Base-by-base conservation (phyloP, 2,888 invertebrate genomes). In the Melitaea athalia region DNA sequence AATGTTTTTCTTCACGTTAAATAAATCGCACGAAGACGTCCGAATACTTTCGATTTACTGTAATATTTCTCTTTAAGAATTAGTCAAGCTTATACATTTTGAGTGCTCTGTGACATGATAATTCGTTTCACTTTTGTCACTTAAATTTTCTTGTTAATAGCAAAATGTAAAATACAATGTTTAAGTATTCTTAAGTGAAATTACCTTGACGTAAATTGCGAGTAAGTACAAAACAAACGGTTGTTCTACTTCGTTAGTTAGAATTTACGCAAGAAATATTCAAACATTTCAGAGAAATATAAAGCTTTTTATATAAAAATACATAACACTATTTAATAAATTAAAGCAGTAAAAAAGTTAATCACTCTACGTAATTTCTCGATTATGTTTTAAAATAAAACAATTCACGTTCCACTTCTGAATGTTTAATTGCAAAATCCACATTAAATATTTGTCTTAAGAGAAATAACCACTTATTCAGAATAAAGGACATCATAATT, bases 21-120 rank as follows among this genome's bases (percentile, higher is more conserved):
- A 52, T 7, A 14, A 33, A 55, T 55, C 14, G 47, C 31, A 52
- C 10, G 14, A 12, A 38, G 43, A 52, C 38, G 45, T 47, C 10
- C 24, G 24, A n/a, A 60, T 60, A 24, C 59, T 43, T 53, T 17
- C 67, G 67, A 31, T 33, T 38, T 38, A 45, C 60, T 68, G 62
- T 68, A 55, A n/a, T 15, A 63, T 60, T 49, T 79, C 65, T 53
- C 71, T 49, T 17, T 81, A 81, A 79, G 72, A 74, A 70, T 75
- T 66, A 52, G 59, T 65, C 64, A 63, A 60, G 68, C 61, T 65
- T 65, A 69, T 62, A 67, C 69, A 63, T 62, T 69, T 63, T 67
- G 69, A 69, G 70, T 72, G 67, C 68, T 68, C 69, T 68, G 67
- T 72, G 74, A 72, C 63, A 62, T 73, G 68, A 70, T 70, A 67